Evolutionary conservation across 2,113 vertebrate genomes (phyloP), one percentile per base, ranked within the genome.

Genomic region (Motacilla alba): DNA sequence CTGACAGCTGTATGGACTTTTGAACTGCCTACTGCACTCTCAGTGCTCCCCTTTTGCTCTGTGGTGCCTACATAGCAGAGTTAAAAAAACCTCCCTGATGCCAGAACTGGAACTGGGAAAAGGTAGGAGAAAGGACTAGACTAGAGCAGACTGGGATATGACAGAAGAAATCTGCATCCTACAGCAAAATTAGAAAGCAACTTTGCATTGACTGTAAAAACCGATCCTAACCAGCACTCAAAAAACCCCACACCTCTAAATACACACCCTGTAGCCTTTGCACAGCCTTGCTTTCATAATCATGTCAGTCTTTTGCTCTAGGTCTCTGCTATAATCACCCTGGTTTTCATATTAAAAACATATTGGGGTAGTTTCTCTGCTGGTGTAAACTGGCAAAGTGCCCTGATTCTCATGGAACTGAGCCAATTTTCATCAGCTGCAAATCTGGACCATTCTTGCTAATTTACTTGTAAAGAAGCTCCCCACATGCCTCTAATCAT

Each of bases 351-450:
- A 80, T 77, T 86, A 86, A 81, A 94, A 86, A 83, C 44, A 19
- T 59, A 80, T 11, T 27, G 79, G 85, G 41, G 67, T 72, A 63
- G 86, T 37, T 81, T 75, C 79, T 95, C 28, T 3, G 4, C 72
- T 83, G 85, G 72, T 75, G 72, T 67, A 96, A 96, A 92, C 3
- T 96, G 95, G 96, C 90, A 81, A 13, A 3, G 37, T 19, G 90
- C 92, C 95, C 5, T 30, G 75, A 83, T 37, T 70, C 72, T 33
- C 6, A 6, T 92, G 95, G 94, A 78, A 55, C 44, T 0, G 1
- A 64, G 92, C 95, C 95, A 96, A 7, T 72, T 96, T 93, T 94
- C 85, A 93, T 96, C 94, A 96, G 96, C 94, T 96, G 94, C 93
- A 94, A 81, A 94, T 95, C 95, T 93, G 56, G 85, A 78, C 90